A percentile compares a stretch with the other conserved stretches of the same genome.
Evolutionary conservation across 64 coral and sea anemone species (phyloP).

Genomic region (Dendronephthya gigantea): DNA sequence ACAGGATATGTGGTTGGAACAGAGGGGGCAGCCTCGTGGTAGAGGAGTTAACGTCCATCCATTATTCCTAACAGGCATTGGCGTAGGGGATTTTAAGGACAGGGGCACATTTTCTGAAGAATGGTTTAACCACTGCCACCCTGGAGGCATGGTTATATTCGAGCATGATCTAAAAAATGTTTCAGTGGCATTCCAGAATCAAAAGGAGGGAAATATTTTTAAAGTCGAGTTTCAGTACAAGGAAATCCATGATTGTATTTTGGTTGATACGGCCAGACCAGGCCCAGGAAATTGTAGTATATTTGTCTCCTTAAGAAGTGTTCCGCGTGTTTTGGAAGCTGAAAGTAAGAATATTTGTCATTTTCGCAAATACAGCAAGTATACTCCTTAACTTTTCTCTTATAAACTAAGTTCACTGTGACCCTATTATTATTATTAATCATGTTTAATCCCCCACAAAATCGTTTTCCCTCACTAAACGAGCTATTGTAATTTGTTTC

Average conservation of each 20-base stretch:
- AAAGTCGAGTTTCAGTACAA: slow-evolving; percentile 72
- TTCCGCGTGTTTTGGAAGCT: slow-evolving; percentile 51
- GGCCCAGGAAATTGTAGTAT: neutral
- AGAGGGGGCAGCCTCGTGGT: neutral
- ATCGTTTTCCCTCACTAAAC: too few relatives aligned
- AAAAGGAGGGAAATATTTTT: slow-evolving; percentile 32
- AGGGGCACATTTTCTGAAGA: slow-evolving; percentile 41
- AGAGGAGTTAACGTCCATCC: neutral
- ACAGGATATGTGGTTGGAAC: neutral
- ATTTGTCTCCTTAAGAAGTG: slow-evolving; percentile 39
- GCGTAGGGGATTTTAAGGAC: slow-evolving; percentile 38
- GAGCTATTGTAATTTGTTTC: too few relatives aligned
- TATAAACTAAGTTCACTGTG: too few relatives aligned
- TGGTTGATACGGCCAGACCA: slow-evolving; percentile 43
- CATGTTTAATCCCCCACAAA: too few relatives aligned
- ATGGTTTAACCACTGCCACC: slow-evolving; percentile 27
- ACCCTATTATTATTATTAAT: too few relatives aligned
- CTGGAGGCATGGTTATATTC: slow-evolving; percentile 34
- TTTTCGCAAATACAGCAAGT: too few relatives aligned
- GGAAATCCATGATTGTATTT: slow-evolving; percentile 38
- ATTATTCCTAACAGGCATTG: neutral
- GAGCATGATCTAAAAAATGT: slow-evolving; percentile 76
- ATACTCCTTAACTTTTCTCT: too few relatives aligned
- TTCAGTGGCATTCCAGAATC: slow-evolving; percentile 37
- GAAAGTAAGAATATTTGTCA: neutral